phyloP scores from a whole-genome alignment of 1,140 invertebrate species.

The Acromyrmex charruanus region DNA sequence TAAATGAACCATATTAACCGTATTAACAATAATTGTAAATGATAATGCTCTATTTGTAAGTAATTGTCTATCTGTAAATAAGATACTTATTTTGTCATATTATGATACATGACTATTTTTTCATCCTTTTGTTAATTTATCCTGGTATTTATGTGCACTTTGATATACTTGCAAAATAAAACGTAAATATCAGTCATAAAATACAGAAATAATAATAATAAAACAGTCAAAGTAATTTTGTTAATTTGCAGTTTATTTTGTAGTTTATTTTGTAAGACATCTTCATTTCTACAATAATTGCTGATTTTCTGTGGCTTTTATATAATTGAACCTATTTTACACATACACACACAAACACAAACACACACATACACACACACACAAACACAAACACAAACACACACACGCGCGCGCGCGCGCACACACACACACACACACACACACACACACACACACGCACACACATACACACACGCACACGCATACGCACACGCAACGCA shows the following conservation, averaged over 20 bases:
- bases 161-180: background rate
- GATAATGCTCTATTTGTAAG: background rate
- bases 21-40: constrained; percentile 1
- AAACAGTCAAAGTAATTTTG: constrained; percentile 31
- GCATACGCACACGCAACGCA: background rate
- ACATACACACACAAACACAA: constrained; percentile 28
- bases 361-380: too few species aligned
- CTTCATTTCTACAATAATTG: constrained; percentile 83
- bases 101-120: background rate
- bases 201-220: background rate
- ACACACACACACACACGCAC: too few species aligned
- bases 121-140: background rate
- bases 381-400: accelerated
- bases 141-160: too few species aligned
- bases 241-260: constrained; percentile 82
- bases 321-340: constrained; percentile 78
- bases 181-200: background rate
- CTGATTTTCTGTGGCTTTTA: constrained; percentile 76
- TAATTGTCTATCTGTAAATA: background rate
- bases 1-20: background rate
- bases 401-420: too few species aligned
- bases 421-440: constrained; percentile 60
- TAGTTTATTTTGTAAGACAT: constrained; percentile 84
- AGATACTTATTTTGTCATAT: background rate
- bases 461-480: constrained; percentile 51